phyloP scores from a whole-genome alignment of 2,797 vertebrate species.

The Manis crassicaudata region DNA sequence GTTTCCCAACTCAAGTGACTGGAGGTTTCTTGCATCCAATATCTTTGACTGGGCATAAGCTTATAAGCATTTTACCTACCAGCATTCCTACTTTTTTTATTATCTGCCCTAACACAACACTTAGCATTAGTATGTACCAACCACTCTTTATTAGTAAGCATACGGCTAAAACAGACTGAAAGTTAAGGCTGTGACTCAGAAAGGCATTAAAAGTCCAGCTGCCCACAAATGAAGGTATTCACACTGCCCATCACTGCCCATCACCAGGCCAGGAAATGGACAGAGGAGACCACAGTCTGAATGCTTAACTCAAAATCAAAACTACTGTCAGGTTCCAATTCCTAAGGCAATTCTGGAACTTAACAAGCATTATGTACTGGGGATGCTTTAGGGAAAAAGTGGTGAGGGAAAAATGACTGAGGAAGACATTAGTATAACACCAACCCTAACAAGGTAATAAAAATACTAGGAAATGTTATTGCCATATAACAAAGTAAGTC shows the following conservation, averaged over 20 bases:
- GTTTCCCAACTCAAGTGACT: neutral
- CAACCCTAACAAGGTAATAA: neutral
- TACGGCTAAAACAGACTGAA: neutral
- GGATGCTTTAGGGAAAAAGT: no score
- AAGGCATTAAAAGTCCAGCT: neutral
- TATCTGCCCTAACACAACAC: neutral
- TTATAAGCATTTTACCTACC: neutral
- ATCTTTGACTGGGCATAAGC: neutral
- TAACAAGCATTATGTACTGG: neutral
- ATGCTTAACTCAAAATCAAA: neutral
- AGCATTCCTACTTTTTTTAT: constrained; percentile 1
- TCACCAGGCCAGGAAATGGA: neutral
- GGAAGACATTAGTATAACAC: neutral
- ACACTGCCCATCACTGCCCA: neutral
- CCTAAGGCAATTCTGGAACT: neutral
- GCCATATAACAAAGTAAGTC: neutral
- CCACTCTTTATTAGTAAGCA: constrained; percentile 25
- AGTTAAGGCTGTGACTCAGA: constrained; percentile 24
- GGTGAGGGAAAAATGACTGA: neutral
- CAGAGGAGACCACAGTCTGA: neutral
- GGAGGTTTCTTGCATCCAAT: neutral
- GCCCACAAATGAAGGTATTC: neutral
- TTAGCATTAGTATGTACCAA: neutral
- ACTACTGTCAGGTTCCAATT: constrained; percentile 3
- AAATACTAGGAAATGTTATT: neutral